Evolutionary conservation across 2,797 vertebrate species (phyloP).

Genomic region (Ara ararauna): DNA sequence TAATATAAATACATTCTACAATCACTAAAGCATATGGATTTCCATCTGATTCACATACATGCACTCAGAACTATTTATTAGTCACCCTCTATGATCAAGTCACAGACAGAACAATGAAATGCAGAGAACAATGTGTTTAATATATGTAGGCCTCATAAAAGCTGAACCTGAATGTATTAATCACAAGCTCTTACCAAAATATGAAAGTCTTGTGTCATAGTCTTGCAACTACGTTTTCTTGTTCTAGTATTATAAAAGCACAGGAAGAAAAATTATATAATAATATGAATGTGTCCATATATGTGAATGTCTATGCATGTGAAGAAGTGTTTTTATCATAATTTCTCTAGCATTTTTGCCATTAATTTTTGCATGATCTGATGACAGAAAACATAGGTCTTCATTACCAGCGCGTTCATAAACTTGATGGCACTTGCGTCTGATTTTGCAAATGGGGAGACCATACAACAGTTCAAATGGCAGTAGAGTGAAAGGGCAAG

Average conservation of each 20-base stretch:
- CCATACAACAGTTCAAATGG: accelerated
- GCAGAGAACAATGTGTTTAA: neutral
- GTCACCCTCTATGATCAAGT: neutral
- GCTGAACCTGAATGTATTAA: neutral
- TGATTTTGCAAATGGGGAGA: neutral
- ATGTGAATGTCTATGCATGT: neutral
- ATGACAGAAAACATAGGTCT: neutral
- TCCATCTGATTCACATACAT: neutral
- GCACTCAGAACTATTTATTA: neutral
- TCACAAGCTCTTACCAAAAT: neutral
- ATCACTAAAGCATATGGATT: neutral
- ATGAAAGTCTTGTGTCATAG: neutral
- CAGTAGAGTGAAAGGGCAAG: neutral
- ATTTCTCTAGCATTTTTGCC: neutral
- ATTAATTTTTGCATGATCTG: neutral
- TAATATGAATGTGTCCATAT: neutral
- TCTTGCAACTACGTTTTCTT: neutral
- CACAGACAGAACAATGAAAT: neutral
- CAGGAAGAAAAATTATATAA: neutral
- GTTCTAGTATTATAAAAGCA: neutral
- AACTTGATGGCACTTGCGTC: neutral
- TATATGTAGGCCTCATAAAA: neutral
- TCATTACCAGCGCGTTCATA: neutral
- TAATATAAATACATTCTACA: neutral
- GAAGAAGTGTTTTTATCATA: neutral